phyloP scores from a whole-genome alignment of 2,113 vertebrate species.

The Lutjanus erythropterus region DNA sequence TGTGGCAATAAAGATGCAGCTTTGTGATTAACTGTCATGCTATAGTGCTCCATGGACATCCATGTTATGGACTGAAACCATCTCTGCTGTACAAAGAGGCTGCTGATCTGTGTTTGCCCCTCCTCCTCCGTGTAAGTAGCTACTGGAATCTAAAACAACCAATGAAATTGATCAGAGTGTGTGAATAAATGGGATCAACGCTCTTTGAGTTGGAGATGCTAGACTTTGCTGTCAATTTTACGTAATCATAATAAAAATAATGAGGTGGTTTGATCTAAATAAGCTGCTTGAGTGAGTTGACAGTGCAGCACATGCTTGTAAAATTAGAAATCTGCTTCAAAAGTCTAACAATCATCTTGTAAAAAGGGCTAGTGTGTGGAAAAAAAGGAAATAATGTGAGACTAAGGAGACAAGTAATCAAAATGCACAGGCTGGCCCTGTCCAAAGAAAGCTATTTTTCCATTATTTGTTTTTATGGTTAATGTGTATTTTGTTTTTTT shows the following conservation, averaged over 20 bases:
- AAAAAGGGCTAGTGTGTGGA: constrained; percentile 70
- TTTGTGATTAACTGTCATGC: constrained; percentile 77
- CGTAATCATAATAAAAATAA: constrained; percentile 26
- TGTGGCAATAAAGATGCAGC: constrained; percentile 82
- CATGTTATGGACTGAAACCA: constrained; percentile 52
- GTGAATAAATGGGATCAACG: constrained; percentile 23
- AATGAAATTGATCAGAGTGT: constrained; percentile 34
- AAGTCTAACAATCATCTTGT: constrained; percentile 66
- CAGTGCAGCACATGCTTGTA: constrained; percentile 22
- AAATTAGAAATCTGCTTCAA: constrained; percentile 56
- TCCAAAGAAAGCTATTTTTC: constrained; percentile 85
- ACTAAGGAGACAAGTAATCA: constrained; percentile 57
- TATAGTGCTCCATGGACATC: constrained; percentile 65
- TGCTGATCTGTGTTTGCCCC: constrained; percentile 66
- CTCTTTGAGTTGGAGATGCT: constrained; percentile 39
- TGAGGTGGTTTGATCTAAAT: constrained; percentile 8
- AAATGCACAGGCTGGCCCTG: constrained; percentile 87
- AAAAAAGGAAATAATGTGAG: constrained; percentile 29
- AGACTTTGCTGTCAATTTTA: constrained; percentile 42
- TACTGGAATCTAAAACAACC: constrained; percentile 52
- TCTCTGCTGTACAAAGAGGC: constrained; percentile 77
- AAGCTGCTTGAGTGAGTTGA: constrained; percentile 16
- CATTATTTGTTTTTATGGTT: constrained; percentile 64
- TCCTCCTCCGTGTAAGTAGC: constrained; percentile 59
- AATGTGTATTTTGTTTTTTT: constrained; percentile 36